phyloP scores from a whole-genome alignment of 1,140 invertebrate genomes.

The Drosophila athabasca region DNA sequence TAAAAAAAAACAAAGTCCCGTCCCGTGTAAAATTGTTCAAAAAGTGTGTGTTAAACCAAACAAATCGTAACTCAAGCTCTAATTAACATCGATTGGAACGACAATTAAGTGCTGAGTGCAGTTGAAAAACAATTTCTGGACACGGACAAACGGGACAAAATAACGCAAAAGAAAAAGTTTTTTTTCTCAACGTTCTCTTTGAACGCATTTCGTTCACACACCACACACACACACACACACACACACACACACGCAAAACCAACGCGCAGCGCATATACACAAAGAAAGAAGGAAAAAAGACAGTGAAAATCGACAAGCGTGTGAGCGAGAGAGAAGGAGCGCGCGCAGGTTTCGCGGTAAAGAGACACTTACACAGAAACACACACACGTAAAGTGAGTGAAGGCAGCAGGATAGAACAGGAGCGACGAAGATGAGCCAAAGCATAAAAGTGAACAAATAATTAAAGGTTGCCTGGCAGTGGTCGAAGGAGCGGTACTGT shows the following conservation, averaged over 20 bases:
- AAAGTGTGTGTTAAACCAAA: constrained; percentile 63
- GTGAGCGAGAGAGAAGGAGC: constrained; percentile 2
- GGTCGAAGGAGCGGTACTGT: constrained; percentile 2
- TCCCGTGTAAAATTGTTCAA: constrained; percentile 47
- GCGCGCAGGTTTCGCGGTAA: constrained; percentile 24
- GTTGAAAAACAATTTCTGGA: constrained; percentile 46
- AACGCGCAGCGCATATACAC: constrained; percentile 56
- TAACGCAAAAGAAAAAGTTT: constrained; percentile 46
- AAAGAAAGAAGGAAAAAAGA: constrained; percentile 55
- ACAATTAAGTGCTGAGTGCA: constrained; percentile 47
- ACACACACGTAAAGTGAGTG: constrained; percentile 53
- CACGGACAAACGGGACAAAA: constrained; percentile 33
- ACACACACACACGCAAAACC: constrained; percentile 24
- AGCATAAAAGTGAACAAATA: constrained; percentile 72
- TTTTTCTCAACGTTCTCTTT: constrained; percentile 71
- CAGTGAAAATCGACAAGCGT: constrained; percentile 57
- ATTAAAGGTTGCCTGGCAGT: constrained; percentile 65
- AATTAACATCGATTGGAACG: constrained; percentile 46
- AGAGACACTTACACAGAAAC: constrained; percentile 23
- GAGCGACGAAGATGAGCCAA: constrained; percentile 70
- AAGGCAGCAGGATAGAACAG: constrained; percentile 69
- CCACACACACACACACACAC: constrained; percentile 29
- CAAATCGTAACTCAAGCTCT: constrained; percentile 50
- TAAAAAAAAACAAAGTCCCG: constrained; percentile 75
- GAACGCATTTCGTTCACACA: constrained; percentile 71